phyloP scores from a whole-genome alignment of 2,113 vertebrate species.

The Romanogobio albipinnatus region DNA sequence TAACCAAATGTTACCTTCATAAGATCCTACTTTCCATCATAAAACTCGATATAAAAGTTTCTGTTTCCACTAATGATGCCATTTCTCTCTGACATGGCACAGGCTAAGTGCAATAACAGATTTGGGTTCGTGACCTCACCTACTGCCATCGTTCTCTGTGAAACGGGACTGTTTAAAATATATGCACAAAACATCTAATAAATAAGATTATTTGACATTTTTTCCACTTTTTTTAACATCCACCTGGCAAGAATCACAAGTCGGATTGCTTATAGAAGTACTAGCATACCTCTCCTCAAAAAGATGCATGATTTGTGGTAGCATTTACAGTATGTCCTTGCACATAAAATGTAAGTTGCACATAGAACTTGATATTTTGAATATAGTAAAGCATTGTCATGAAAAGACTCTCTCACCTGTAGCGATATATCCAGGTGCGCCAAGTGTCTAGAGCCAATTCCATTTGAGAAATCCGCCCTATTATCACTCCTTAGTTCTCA shows the following conservation, averaged over 20 bases:
- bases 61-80: conserved; percentile 17
- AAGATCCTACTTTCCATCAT: conserved; percentile 32
- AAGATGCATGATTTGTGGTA: no score
- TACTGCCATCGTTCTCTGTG: not conserved
- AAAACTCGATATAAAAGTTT: conserved; percentile 8
- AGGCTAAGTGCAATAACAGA: conserved; percentile 30
- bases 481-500: conserved; percentile 5
- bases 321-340: not conserved
- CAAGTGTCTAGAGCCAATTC: not conserved
- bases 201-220: no score
- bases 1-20: conserved; percentile 15
- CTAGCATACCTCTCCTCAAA: no score
- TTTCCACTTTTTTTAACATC: no score
- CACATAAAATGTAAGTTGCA: not conserved
- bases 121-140: not conserved
- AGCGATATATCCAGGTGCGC: not conserved
- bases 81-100: conserved; percentile 1
- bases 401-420: not conserved
- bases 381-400: not conserved
- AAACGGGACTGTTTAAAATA: not conserved
- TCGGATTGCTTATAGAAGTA: no score
- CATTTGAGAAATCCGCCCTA: conserved; percentile 8
- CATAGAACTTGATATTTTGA: not conserved
- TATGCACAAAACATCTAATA: not conserved
- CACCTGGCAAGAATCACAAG: no score